phyloP scores from a whole-genome alignment of 2,888 invertebrate species.

The Mimachlamys varia region DNA sequence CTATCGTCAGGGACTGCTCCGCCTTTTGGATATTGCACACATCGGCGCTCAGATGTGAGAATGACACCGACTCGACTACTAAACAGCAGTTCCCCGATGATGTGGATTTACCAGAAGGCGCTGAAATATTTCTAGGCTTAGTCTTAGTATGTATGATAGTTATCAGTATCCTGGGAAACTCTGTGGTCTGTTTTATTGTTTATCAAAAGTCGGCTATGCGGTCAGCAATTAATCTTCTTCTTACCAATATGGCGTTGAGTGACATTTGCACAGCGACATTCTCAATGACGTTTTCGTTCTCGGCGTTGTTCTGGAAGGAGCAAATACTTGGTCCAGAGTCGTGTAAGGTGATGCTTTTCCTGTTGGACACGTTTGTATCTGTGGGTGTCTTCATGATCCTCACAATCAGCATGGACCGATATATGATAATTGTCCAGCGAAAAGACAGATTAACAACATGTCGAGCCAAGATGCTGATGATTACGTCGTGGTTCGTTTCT shows the following conservation, averaged over 20 bases:
- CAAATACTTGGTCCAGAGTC: constrained; percentile 59
- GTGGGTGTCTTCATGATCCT: constrained; percentile 69
- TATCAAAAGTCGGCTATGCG: constrained; percentile 75
- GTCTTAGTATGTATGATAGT: constrained; percentile 52
- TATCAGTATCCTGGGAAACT: constrained; percentile 67
- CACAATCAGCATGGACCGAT: constrained; percentile 74
- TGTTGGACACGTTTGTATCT: constrained; percentile 66
- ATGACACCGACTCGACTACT: neutral
- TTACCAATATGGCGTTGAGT: constrained; percentile 74
- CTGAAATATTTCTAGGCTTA: constrained; percentile 41
- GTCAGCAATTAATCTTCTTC: constrained; percentile 76
- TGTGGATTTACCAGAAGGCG: neutral
- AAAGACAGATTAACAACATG: constrained; percentile 67
- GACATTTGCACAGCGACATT: constrained; percentile 66
- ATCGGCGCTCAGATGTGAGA: neutral
- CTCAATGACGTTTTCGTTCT: constrained; percentile 68
- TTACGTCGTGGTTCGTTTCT: constrained; percentile 62
- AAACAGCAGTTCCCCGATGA: neutral
- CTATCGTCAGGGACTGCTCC: neutral
- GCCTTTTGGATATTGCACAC: neutral
- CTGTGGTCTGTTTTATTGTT: constrained; percentile 72
- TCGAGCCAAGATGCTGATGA: constrained; percentile 61
- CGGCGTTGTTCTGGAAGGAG: constrained; percentile 54
- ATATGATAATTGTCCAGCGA: constrained; percentile 70
- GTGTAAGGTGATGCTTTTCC: constrained; percentile 61